Evolutionary conservation across 1,140 invertebrate species (phyloP).

Genomic region (Marisa cornuarietis): DNA sequence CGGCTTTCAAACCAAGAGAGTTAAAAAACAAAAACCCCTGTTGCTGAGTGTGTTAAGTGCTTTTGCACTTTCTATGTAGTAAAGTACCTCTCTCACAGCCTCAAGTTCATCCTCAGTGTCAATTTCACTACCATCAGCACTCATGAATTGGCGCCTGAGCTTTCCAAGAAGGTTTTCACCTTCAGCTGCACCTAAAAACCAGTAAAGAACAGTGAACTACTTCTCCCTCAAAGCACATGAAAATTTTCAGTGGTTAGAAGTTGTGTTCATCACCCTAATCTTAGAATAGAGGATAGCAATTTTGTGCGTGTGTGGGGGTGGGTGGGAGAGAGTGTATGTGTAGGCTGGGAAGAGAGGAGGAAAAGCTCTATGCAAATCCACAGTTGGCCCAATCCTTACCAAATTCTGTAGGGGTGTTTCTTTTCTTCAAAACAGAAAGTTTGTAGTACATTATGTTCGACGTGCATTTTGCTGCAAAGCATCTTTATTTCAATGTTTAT

Average conservation of each 20-base stretch:
- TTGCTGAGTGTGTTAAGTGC: too few species aligned
- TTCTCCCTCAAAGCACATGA: neutral
- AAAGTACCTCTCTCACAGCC: slow-evolving; percentile 41
- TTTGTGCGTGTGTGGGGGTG: neutral
- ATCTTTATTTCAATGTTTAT: too few species aligned
- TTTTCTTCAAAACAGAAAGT: too few species aligned
- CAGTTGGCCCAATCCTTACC: too few species aligned
- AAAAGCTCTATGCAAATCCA: neutral
- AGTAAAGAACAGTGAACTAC: neutral
- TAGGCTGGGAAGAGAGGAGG: neutral
- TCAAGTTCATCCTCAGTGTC: slow-evolving; percentile 55
- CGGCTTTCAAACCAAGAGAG: too few species aligned
- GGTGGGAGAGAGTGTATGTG: too few species aligned
- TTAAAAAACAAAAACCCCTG: too few species aligned
- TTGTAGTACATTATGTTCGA: too few species aligned
- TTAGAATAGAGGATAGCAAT: too few species aligned
- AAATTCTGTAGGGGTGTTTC: neutral
- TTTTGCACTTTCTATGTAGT: too few species aligned
- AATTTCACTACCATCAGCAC: slow-evolving; percentile 40
- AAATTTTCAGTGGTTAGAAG: neutral
- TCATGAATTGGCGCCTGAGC: slow-evolving; percentile 4
- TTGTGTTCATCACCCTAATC: too few species aligned
- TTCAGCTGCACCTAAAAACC: slow-evolving; percentile 27
- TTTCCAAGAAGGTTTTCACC: slow-evolving; percentile 18
- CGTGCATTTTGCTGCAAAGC: too few species aligned